Evolutionary conservation across 2,113 vertebrate genomes (phyloP).

Genomic region (Hystrix cristata): DNA sequence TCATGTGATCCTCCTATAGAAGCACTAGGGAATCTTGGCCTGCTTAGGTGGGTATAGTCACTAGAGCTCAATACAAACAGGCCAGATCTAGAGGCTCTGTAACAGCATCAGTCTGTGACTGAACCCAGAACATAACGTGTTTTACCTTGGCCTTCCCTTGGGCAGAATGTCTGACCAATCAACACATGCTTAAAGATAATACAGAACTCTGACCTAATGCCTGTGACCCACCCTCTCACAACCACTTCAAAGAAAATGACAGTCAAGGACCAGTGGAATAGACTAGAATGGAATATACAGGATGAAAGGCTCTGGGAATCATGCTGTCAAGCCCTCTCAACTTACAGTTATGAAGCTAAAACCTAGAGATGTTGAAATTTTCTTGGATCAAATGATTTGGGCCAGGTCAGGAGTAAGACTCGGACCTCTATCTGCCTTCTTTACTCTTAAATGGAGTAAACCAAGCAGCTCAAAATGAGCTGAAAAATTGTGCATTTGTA

Average conservation of each 20-base stretch:
- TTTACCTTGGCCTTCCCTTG: background rate
- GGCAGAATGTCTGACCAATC: background rate
- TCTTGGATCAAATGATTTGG: background rate
- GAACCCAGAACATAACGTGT: background rate
- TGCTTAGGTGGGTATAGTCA: background rate
- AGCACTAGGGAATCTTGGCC: background rate
- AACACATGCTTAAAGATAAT: background rate
- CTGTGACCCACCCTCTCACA: background rate
- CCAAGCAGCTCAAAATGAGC: background rate
- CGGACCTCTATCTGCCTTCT: background rate
- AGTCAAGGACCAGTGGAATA: background rate
- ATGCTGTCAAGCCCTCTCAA: no score
- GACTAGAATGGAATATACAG: background rate
- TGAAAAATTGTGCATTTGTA: background rate
- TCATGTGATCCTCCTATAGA: accelerated
- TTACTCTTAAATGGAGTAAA: background rate
- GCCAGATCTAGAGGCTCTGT: background rate
- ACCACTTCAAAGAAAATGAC: background rate
- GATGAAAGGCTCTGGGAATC: background rate
- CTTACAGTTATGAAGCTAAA: background rate
- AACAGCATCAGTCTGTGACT: accelerated
- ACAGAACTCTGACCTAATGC: background rate
- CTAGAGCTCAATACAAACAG: background rate
- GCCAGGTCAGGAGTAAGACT: background rate
- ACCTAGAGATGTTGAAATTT: background rate